phyloP scores from a whole-genome alignment of 30 jellyfish, hydroid and myxozoan species.

The Aurelia aurita complex sp. Pacific region DNA sequence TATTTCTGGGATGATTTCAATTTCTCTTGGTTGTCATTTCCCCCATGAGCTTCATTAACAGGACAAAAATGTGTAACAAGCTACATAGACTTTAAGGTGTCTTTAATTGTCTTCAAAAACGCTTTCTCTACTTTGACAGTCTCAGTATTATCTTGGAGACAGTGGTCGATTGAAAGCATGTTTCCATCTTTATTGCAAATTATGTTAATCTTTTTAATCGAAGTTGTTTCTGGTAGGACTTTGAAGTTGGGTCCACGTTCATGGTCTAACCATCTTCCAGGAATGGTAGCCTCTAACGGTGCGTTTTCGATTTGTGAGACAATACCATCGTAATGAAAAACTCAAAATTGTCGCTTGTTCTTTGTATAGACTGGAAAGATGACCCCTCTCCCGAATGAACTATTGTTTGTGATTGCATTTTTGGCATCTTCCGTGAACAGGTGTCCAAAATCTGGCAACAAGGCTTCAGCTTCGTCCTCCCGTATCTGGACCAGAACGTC shows the following conservation, averaged over 20 bases:
- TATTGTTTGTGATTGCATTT: neutral
- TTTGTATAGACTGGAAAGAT: neutral
- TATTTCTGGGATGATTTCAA: no score
- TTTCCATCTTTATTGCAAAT: no score
- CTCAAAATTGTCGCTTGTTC: neutral
- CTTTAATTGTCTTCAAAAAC: no score
- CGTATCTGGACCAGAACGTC: constrained; percentile 1
- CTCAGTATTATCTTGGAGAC: neutral
- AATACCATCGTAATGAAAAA: neutral
- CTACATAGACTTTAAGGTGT: no score
- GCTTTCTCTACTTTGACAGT: no score
- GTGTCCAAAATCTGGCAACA: neutral
- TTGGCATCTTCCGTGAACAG: neutral
- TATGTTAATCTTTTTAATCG: no score
- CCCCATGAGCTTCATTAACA: no score
- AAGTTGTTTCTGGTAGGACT: no score
- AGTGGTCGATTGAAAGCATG: neutral
- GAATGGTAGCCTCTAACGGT: neutral
- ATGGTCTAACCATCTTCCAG: neutral
- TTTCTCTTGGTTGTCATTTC: no score
- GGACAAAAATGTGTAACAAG: no score
- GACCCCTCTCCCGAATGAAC: neutral
- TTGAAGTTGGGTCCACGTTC: neutral
- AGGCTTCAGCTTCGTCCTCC: neutral
- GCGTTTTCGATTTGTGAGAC: neutral